These are phyloP conservation scores for Gadus chalcogrammus DNA, from an alignment of 2,113 vertebrate genomes.

Conservation along the genomic window DNA sequence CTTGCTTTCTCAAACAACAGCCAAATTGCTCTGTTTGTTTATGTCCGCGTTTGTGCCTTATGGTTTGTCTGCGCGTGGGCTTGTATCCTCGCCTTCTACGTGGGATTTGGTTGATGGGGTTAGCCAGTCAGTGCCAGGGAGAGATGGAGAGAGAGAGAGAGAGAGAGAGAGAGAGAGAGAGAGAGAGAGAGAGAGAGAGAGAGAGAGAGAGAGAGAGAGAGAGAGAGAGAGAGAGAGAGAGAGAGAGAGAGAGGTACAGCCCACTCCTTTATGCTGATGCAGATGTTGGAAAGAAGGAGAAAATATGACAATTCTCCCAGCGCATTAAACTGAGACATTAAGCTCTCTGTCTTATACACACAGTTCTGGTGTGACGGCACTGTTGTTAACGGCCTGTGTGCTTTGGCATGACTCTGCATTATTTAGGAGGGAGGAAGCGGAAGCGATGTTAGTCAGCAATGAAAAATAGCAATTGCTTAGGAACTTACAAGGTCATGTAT, in stretches of 20 bases:
- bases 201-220: not conserved
- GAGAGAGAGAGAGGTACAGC: not conserved
- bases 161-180: not conserved
- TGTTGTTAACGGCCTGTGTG: conserved; percentile 45
- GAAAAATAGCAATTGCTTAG: conserved; percentile 30
- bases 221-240: not conserved
- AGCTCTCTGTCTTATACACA: conserved; percentile 27
- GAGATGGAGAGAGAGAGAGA: conserved; percentile 1
- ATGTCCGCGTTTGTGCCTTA: not conserved
- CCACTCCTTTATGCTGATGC: conserved; percentile 7
- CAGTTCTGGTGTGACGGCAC: conserved; percentile 46
- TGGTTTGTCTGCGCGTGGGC: not conserved
- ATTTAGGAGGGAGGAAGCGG: conserved; percentile 39
- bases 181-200: too few relatives aligned
- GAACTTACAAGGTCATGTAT: conserved; percentile 16
- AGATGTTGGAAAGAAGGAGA: conserved; percentile 13
- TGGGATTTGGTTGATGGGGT: conserved; percentile 26
- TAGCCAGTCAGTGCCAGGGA: conserved; percentile 11
- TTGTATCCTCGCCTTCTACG: not conserved
- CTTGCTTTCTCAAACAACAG: not conserved
- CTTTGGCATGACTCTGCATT: conserved; percentile 50
- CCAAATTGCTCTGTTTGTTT: not conserved
- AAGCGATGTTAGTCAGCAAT: conserved; percentile 31
- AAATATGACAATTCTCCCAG: conserved; percentile 12
- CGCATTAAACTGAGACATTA: conserved; percentile 6